phyloP scores from a whole-genome alignment of 1,140 invertebrate species.

The Drosophila rufa region DNA sequence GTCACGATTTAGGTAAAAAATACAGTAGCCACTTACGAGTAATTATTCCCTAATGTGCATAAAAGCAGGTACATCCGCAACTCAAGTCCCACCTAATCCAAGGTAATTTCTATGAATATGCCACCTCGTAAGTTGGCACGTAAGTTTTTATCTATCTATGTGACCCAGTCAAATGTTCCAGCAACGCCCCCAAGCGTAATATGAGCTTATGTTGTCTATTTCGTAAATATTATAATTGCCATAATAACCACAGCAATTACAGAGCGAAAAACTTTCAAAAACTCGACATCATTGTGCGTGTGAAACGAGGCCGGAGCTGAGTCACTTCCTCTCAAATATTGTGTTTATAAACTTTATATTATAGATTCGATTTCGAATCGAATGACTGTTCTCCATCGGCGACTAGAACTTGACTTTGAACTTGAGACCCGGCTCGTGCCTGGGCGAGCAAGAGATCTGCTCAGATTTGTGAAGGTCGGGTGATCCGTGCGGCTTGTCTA shows the following conservation, averaged over 20 bases:
- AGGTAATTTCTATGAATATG: conserved; percentile 5
- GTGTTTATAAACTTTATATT: conserved; percentile 2
- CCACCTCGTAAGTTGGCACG: conserved; percentile 23
- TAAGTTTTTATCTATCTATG: conserved; percentile 16
- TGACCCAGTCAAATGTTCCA: conserved; percentile 15
- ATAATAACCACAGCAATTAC: conserved; percentile 29
- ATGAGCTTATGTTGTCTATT: conserved; percentile 8
- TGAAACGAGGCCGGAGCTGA: conserved; percentile 87
- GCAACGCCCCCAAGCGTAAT: conserved; percentile 32
- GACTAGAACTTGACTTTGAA: conserved; percentile 47
- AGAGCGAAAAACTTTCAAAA: conserved; percentile 44
- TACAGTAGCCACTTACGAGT: conserved; percentile 76
- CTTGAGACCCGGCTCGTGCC: conserved; percentile 33
- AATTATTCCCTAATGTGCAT: conserved; percentile 97
- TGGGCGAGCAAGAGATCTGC: conserved; percentile 6
- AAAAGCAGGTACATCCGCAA: conserved; percentile 89
- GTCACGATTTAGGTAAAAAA: conserved; percentile 27
- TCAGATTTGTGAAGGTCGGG: conserved; percentile 33
- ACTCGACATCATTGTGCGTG: conserved; percentile 86
- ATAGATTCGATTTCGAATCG: conserved; percentile 23
- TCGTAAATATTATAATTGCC: conserved; percentile 1
- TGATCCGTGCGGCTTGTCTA: neutral
- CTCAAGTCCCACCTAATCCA: conserved; percentile 21
- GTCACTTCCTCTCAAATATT: conserved; percentile 24
- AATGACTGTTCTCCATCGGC: conserved; percentile 12